Evolutionary conservation across 37 sponge, comb jelly and placozoan species (phyloP).

Genomic region (Beroe forskalii): DNA sequence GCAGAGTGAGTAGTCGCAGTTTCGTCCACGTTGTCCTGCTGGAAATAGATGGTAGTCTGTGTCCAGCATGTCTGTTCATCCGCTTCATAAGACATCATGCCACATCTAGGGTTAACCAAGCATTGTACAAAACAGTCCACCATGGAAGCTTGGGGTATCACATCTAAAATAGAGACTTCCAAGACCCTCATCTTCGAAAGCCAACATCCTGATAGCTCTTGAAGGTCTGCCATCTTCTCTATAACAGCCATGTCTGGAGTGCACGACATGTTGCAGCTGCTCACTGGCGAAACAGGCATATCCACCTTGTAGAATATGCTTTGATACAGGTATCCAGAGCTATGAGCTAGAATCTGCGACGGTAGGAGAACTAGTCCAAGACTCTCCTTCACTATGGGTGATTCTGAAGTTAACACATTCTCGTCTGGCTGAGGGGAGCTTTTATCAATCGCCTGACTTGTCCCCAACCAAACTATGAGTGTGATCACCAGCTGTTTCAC

Average conservation of each 20-base stretch:
- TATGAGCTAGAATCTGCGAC: neutral
- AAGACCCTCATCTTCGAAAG: neutral
- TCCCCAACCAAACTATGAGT: too few species aligned
- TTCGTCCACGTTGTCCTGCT: neutral
- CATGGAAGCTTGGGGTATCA: neutral
- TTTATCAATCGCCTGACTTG: neutral
- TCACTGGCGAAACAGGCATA: neutral
- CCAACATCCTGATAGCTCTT: neutral
- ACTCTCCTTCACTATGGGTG: neutral
- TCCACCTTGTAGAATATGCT: neutral
- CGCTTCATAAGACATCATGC: neutral
- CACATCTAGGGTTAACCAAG: neutral
- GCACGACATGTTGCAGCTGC: neutral
- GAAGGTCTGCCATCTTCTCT: neutral
- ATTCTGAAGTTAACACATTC: neutral
- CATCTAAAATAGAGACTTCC: neutral
- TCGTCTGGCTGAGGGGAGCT: neutral
- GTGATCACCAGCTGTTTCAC: too few species aligned
- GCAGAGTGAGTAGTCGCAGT: neutral
- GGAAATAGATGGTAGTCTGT: neutral
- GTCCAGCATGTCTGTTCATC: neutral
- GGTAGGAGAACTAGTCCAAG: slow-evolving; percentile 13
- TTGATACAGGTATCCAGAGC: neutral
- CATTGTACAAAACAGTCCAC: slow-evolving; percentile 18
- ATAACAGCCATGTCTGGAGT: neutral